These are phyloP conservation scores for Cinara cedri DNA, from an alignment of 2,888 invertebrate genomes.

Conservation along the genomic window DNA sequence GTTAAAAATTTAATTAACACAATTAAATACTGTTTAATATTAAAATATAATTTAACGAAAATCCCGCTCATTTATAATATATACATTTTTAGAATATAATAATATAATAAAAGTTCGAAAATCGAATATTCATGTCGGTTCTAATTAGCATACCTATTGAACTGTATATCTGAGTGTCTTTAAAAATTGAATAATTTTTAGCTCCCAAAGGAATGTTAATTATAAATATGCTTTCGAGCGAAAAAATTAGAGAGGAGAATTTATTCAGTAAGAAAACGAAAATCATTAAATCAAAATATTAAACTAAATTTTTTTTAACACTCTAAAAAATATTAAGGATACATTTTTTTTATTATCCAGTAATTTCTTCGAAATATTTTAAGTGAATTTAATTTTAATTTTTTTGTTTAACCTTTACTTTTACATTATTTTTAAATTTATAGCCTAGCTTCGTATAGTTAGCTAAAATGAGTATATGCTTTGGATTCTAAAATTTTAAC, in stretches of 20 bases:
- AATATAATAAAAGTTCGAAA: not conserved
- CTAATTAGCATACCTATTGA: not conserved
- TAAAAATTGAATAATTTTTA: not conserved
- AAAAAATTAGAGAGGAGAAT: slow-evolving; percentile 5
- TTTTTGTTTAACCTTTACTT: no score
- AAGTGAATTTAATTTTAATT: no score
- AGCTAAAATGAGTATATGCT: no score
- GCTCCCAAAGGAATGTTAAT: not conserved
- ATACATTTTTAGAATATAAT: not conserved
- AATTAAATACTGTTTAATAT: no score
- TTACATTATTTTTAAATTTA: no score
- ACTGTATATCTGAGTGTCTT: not conserved
- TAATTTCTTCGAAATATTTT: no score
- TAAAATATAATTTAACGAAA: no score
- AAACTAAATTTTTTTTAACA: not conserved
- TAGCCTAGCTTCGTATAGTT: no score
- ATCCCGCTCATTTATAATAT: not conserved
- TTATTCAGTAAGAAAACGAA: not conserved
- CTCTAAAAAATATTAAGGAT: no score
- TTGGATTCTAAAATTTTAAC: no score
- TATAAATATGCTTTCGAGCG: not conserved
- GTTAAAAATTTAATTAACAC: no score
- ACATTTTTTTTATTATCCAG: no score
- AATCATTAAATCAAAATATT: not conserved
- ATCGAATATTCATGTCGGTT: slow-evolving; percentile 1